A percentile compares a stretch with the other conserved stretches of the same genome.
Evolutionary conservation across 92 coral and sea anemone genomes (phyloP).

Genomic region (Siderastrea siderea): DNA sequence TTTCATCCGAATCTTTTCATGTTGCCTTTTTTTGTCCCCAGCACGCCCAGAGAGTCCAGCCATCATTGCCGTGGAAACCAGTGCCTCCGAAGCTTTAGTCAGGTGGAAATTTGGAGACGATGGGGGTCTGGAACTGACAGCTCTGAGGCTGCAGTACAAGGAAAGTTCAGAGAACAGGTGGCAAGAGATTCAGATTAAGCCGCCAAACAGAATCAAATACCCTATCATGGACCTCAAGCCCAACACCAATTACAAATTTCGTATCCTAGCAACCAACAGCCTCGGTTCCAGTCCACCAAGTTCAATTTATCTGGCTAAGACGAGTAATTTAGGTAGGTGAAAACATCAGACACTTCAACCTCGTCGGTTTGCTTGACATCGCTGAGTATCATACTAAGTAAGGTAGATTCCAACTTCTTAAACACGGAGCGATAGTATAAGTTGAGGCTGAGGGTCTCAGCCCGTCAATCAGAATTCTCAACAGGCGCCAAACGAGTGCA

Average conservation of each 20-base stretch:
- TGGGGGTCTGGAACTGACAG: constrained; percentile 83
- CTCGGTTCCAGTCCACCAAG: constrained; percentile 88
- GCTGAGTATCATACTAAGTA: background rate
- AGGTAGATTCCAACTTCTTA: too few relatives aligned
- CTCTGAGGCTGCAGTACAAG: constrained; percentile 86
- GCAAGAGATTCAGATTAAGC: constrained; percentile 77
- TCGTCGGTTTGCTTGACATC: too few relatives aligned
- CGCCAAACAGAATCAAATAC: constrained; percentile 73
- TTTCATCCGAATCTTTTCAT: too few relatives aligned
- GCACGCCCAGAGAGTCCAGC: constrained; percentile 88
- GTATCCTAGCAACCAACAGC: constrained; percentile 84
- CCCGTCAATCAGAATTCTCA: too few relatives aligned
- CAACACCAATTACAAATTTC: constrained; percentile 85
- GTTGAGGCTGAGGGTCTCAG: too few relatives aligned
- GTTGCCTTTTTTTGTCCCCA: constrained; percentile 8
- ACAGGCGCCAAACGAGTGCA: too few relatives aligned
- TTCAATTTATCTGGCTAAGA: constrained; percentile 64
- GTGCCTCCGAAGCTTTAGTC: constrained; percentile 58
- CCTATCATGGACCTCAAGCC: constrained; percentile 82
- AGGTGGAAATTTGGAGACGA: constrained; percentile 85
- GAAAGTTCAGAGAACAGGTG: constrained; percentile 54
- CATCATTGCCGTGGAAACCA: constrained; percentile 72
- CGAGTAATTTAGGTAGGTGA: constrained; percentile 71
- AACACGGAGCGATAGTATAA: too few relatives aligned
- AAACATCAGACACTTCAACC: background rate